phyloP scores from a whole-genome alignment of 2,113 vertebrate species.

The Petrocephalus microphthalmus region DNA sequence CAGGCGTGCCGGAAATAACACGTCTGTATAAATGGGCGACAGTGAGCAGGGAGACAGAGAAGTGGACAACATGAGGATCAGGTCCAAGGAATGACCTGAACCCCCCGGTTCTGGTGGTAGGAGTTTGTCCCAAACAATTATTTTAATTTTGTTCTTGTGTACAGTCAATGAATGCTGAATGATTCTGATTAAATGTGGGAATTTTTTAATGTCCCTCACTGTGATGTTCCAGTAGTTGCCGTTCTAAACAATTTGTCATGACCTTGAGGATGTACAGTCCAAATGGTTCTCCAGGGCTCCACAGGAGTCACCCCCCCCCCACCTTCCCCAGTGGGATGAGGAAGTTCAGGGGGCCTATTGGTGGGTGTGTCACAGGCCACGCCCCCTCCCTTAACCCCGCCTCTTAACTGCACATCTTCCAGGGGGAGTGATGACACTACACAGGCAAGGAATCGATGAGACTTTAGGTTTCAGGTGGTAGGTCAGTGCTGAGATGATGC shows the following conservation, averaged over 20 bases:
- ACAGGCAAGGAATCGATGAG: not conserved
- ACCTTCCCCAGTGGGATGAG: constrained; percentile 37
- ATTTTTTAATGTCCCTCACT: not conserved
- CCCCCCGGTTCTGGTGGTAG: not conserved
- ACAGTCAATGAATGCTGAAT: not conserved
- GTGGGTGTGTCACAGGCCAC: not conserved
- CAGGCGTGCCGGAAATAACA: not conserved
- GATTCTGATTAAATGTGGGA: not conserved
- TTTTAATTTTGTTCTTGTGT: not conserved
- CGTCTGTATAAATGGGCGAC: not conserved
- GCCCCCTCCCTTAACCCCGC: not conserved
- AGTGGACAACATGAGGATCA: not conserved
- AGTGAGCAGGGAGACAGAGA: not conserved
- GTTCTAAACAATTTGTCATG: not conserved
- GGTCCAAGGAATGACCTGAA: not conserved
- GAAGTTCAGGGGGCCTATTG: constrained; percentile 44
- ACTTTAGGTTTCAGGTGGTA: too few relatives aligned
- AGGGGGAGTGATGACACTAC: not conserved
- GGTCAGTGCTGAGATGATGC: too few relatives aligned
- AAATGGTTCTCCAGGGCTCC: constrained; percentile 28
- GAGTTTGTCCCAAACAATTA: not conserved
- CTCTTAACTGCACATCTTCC: not conserved
- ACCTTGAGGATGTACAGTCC: constrained; percentile 33
- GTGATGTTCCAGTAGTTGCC: not conserved
- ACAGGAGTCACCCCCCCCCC: constrained; percentile 34